These are phyloP conservation scores for Pseudanteris insignis DNA, from an alignment of 2,888 invertebrate species.

Conservation along the genomic window DNA sequence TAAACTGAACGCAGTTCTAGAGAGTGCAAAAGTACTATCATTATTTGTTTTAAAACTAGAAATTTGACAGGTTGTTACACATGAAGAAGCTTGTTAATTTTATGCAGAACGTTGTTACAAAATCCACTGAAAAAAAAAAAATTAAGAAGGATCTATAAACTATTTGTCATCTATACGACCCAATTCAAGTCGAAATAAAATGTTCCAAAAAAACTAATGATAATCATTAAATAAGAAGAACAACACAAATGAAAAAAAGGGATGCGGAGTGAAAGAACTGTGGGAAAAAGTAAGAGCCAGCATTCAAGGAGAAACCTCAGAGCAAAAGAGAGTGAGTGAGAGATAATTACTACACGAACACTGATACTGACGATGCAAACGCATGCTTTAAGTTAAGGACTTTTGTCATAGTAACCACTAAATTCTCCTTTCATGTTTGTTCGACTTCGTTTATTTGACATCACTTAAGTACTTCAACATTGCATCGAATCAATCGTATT, in stretches of 20 bases:
- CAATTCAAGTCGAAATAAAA: slow-evolving; percentile 16
- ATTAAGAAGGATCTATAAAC: slow-evolving; percentile 8
- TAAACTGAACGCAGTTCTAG: slow-evolving; percentile 22
- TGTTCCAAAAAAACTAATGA: slow-evolving; percentile 9
- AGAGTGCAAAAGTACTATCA: slow-evolving; percentile 24
- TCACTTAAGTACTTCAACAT: slow-evolving; percentile 42
- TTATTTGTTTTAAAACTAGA: slow-evolving; percentile 26
- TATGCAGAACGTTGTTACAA: slow-evolving; percentile 32
- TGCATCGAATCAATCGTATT: slow-evolving; percentile 10
- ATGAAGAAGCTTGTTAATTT: slow-evolving; percentile 36
- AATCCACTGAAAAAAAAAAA: slow-evolving; percentile 24
- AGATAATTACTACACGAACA: slow-evolving; percentile 45
- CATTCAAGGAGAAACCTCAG: slow-evolving; percentile 42
- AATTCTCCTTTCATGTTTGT: slow-evolving; percentile 26
- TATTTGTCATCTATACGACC: slow-evolving; percentile 30
- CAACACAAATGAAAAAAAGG: slow-evolving; percentile 31
- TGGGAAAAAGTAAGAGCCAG: slow-evolving; percentile 32
- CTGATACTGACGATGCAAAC: slow-evolving; percentile 47
- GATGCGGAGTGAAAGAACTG: slow-evolving; percentile 30
- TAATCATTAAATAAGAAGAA: slow-evolving; percentile 17
- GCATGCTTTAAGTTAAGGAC: slow-evolving; percentile 45
- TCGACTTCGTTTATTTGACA: slow-evolving; percentile 43
- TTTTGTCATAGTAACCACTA: slow-evolving; percentile 40
- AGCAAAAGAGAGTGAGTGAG: slow-evolving; percentile 42
- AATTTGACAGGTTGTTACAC: slow-evolving; percentile 34